Base-by-base conservation (phyloP, 2,113 vertebrate genomes). In the Odobenus rosmarus region DNA sequence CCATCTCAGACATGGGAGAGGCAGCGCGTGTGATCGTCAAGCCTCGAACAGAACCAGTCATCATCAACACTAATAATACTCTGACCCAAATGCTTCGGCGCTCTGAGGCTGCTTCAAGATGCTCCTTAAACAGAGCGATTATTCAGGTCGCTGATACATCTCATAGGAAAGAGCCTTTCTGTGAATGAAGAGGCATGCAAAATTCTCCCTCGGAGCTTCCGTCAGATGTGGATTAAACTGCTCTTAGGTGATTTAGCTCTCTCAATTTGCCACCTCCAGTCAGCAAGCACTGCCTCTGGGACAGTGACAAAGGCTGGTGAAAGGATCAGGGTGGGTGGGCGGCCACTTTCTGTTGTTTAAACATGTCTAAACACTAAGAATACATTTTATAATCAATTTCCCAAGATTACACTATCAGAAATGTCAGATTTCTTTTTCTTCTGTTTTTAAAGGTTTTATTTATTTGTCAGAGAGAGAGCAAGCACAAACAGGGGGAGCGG, bases 1-100 rank as follows among this genome's bases (percentile, higher is more conserved):
- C 92, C 36, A 3, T 51, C 67, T 5, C 11, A 5, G 83, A 57
- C 23, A 31, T 23, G 9, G 64, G 3, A 26, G 55, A 24, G 81
- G 23, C 53, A 49, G 4, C 2, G 0, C 33, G 1, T n/a, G 46
- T 71, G 87, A 49, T 88, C 82, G 49, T 13, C 19, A 24, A 31
- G 67, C 57, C 64, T 72, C 1, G 0, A 6, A 3, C 46, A 61
- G 90, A 91, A 72, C 49, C 0, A 0, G 2, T 33, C 0, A 0
- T 39, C 81, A 31, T 39, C n/a, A 3, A 4, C 7, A 0, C 80
- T 88, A 26, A 42, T 39, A 39, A 55, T 33, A 39, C 77, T 76
- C 11, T 88, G 84, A 95, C 98, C 94, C 76, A 80, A 0, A 64
- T 76, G 94, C 77, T 81, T 62, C 4, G 0, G 59, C 0, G 12